Conservation (phyloP, 1,140 invertebrate genomes). For the Lepidotrigona ventralis region DNA sequence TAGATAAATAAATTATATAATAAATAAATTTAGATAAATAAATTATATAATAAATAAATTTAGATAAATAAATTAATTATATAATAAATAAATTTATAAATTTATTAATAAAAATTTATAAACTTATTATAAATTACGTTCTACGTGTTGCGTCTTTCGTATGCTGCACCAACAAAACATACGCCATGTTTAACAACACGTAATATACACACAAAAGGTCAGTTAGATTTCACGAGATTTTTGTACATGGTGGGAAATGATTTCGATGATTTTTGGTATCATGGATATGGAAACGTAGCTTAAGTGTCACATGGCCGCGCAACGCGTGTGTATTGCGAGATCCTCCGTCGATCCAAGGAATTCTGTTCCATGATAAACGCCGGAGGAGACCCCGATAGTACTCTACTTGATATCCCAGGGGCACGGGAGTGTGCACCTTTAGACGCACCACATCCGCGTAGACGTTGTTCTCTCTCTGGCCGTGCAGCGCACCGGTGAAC, state of each 20-base stretch:
- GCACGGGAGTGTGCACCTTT: constrained; percentile 55
- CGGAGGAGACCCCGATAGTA: constrained; percentile 45
- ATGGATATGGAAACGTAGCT: background rate
- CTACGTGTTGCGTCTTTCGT: no score
- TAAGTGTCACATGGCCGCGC: background rate
- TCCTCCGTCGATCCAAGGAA: constrained; percentile 3
- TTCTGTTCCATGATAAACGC: constrained; percentile 30
- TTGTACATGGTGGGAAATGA: background rate
- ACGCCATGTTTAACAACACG: no score
- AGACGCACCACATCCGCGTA: constrained; percentile 38
- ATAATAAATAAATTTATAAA: no score
- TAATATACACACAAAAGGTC: background rate
- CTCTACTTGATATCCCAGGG: constrained; percentile 73
- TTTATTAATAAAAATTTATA: no score
- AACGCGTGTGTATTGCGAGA: no score
- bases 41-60: no score
- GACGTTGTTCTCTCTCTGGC: background rate
- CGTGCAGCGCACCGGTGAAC: constrained; percentile 23
- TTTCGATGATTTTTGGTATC: background rate
- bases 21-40: no score
- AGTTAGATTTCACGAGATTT: background rate
- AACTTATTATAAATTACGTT: no score
- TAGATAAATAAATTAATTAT: no score
- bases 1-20: no score
- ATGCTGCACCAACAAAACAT: no score